phyloP scores from a whole-genome alignment of 2,113 vertebrate genomes.

The Typhlomys cinereus region DNA sequence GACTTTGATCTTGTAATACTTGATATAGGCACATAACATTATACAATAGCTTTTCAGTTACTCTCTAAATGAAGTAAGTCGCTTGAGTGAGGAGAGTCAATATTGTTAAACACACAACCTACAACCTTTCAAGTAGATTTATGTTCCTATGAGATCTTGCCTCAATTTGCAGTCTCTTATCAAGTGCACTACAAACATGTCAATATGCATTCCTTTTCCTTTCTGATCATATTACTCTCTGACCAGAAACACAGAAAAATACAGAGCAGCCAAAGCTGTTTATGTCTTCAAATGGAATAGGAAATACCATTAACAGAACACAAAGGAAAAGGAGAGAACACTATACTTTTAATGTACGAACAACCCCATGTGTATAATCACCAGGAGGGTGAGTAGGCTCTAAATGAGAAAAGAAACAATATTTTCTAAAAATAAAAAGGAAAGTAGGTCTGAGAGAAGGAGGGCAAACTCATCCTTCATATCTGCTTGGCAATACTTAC shows the following conservation, averaged over 20 bases:
- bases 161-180: background rate
- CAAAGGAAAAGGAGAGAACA: background rate
- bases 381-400: background rate
- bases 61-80: background rate
- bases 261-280: background rate
- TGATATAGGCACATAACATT: background rate
- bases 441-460: slow-evolving; percentile 41
- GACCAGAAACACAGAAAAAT: background rate
- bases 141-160: background rate
- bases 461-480: slow-evolving; percentile 19
- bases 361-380: background rate
- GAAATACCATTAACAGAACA: background rate
- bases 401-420: slow-evolving; percentile 13
- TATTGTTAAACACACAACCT: background rate
- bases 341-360: background rate
- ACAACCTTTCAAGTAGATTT: background rate
- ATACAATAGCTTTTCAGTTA: background rate
- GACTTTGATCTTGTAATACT: background rate
- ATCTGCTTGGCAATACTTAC: background rate
- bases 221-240: background rate
- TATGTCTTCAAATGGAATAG: background rate
- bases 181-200: background rate
- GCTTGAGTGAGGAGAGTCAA: slow-evolving; percentile 18
- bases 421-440: background rate
- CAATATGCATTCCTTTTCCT: background rate